Conservation (phyloP, 2,113 vertebrate genomes). For the Dromiciops gliroides region DNA sequence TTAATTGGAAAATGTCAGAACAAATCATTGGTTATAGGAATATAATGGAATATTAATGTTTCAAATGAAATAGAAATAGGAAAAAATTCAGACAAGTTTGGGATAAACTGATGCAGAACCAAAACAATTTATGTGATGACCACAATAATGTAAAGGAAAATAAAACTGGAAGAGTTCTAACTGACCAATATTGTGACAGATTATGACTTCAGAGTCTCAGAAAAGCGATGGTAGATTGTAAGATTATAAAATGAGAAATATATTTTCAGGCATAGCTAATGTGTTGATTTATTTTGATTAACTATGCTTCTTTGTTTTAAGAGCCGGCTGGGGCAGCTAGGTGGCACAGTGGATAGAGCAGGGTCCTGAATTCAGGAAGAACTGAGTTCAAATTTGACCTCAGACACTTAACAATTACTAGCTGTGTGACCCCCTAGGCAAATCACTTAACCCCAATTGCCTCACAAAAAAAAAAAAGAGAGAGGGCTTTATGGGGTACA, state of each 20-base stretch:
- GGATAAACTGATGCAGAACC: background rate
- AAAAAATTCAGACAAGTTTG: background rate
- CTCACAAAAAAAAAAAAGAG: no score
- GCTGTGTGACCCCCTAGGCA: no score
- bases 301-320: background rate
- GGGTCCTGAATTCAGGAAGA: no score
- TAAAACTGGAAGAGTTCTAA: background rate
- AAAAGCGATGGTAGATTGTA: background rate
- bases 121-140: background rate
- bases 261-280: background rate
- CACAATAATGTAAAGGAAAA: background rate
- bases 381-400: no score
- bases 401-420: no score
- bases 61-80: background rate
- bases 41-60: background rate
- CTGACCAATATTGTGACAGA: background rate
- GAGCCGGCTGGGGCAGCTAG: no score
- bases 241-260: background rate
- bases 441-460: no score
- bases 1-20: background rate
- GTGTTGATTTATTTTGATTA: background rate
- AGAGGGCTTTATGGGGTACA: background rate
- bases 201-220: background rate
- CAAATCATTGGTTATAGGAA: background rate
- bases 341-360: no score